A percentile compares a stretch with the other conserved stretches of the same genome.
phyloP scores from a whole-genome alignment of 2,797 vertebrate species.

The Enoplosus armatus region DNA sequence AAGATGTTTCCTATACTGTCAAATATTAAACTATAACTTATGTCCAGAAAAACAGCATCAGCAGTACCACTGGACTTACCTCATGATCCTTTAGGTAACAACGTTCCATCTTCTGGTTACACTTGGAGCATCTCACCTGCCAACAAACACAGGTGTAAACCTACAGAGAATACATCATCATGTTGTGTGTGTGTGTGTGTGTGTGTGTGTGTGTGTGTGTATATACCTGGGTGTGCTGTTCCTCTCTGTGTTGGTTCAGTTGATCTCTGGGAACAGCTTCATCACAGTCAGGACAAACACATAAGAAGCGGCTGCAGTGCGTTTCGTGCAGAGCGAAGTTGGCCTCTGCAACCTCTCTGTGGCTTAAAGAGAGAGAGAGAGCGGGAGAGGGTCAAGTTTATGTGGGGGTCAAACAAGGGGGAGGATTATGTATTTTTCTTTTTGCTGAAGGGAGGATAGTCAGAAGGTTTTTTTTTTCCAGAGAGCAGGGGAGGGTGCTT shows the following conservation, averaged over 20 bases:
- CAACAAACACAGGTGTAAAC: conserved; percentile 12
- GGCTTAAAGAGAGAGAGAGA: conserved; percentile 68
- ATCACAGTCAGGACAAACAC: conserved; percentile 83
- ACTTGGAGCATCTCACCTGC: conserved; percentile 82
- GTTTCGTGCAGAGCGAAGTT: conserved; percentile 87
- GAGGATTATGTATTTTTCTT: too few species aligned
- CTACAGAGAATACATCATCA: background rate
- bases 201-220: background rate
- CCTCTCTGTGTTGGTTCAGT: conserved; percentile 79
- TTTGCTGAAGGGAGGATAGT: too few species aligned
- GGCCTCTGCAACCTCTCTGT: conserved; percentile 80
- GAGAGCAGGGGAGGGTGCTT: too few species aligned
- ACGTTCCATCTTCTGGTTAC: conserved; percentile 76
- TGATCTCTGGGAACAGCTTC: conserved; percentile 77
- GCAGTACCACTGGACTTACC: conserved; percentile 52
- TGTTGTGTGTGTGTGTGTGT: background rate
- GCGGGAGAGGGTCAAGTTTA: too few species aligned
- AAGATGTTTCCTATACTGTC: background rate
- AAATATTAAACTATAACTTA: too few species aligned
- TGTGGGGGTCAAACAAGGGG: too few species aligned
- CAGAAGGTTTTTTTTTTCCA: too few species aligned
- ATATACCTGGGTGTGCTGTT: conserved; percentile 76
- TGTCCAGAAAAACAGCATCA: background rate
- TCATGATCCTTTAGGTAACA: conserved; percentile 76
- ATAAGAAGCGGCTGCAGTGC: conserved; percentile 86